Conservation (phyloP, 2,113 vertebrate species). For the Ancistrus triradiatus region DNA sequence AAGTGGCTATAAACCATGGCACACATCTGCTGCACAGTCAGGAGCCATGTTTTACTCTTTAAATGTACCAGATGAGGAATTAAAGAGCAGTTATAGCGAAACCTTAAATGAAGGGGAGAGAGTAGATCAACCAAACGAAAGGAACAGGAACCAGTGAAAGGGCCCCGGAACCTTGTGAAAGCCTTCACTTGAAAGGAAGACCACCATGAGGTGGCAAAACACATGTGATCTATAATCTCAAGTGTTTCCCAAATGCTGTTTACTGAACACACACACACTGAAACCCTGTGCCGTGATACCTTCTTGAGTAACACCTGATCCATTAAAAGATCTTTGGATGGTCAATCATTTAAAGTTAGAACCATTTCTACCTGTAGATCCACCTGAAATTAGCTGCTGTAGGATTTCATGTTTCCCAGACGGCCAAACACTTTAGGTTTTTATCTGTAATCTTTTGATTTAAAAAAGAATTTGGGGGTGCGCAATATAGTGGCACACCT, state of each 20-base stretch:
- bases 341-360: too few relatives aligned
- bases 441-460: too few relatives aligned
- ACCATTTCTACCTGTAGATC: too few relatives aligned
- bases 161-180: conserved; percentile 36
- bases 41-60: conserved; percentile 65
- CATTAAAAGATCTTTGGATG: too few relatives aligned
- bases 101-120: conserved; percentile 58
- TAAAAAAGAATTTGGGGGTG: too few relatives aligned
- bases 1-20: conserved; percentile 63
- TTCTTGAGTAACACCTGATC: too few relatives aligned
- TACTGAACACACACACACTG: too few relatives aligned
- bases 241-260: conserved; percentile 37
- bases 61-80: conserved; percentile 69
- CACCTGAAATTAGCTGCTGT: too few relatives aligned
- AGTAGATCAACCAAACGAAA: conserved; percentile 48
- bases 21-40: conserved; percentile 72
- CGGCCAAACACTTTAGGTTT: too few relatives aligned
- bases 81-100: conserved; percentile 62
- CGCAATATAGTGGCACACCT: too few relatives aligned
- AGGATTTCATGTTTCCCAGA: too few relatives aligned
- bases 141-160: conserved; percentile 46
- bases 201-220: conserved; percentile 33
- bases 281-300: too few relatives aligned
- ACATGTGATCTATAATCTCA: conserved; percentile 26
- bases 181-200: conserved; percentile 43